phyloP scores from a whole-genome alignment of 2,797 vertebrate species.

The Dicrostonyx torquatus region DNA sequence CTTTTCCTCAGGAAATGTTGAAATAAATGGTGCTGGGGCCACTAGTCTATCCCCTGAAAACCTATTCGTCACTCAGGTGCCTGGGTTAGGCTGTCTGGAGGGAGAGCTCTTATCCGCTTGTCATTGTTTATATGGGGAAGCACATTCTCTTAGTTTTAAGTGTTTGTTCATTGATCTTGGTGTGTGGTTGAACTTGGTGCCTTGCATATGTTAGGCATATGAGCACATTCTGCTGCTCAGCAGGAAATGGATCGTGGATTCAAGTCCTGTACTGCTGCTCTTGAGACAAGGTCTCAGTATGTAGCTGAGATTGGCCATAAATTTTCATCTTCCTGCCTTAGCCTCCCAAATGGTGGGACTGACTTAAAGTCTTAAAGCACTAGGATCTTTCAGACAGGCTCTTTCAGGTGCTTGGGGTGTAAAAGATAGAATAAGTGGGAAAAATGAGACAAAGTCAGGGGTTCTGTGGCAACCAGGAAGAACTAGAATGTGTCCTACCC shows the following conservation, averaged over 20 bases:
- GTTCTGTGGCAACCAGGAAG: neutral
- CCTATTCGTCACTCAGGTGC: neutral
- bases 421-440: neutral
- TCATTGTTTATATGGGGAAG: neutral
- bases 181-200: neutral
- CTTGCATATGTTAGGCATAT: neutral
- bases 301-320: no score
- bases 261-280: neutral
- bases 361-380: neutral
- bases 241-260: neutral
- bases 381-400: neutral
- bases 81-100: neutral
- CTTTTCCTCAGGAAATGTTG: conserved; percentile 13
- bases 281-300: neutral
- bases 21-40: neutral
- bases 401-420: neutral
- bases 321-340: neutral
- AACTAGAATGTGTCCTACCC: neutral
- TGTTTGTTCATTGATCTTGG: neutral
- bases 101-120: neutral
- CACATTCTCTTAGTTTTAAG: neutral
- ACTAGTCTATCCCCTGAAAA: neutral
- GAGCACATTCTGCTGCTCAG: no score
- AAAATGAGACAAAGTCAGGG: neutral
- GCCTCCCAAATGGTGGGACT: neutral